These are phyloP conservation scores for Patella pellucida DNA, from an alignment of 2,888 invertebrate species.

Conservation along the genomic window DNA sequence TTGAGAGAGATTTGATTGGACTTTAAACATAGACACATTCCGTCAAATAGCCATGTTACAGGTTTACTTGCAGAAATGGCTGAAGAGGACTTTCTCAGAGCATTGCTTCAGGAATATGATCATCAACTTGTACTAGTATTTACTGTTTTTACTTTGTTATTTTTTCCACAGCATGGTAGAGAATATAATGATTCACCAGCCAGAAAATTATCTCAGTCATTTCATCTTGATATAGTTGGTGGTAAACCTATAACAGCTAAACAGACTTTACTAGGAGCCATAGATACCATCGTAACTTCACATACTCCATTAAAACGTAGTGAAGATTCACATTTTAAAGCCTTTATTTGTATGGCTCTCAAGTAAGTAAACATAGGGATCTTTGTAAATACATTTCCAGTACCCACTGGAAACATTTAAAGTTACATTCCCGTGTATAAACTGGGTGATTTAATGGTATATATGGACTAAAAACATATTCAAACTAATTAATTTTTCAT, in stretches of 20 bases:
- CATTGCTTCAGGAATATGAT: too few species aligned
- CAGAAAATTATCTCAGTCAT: constrained; percentile 92
- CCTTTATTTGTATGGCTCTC: constrained; percentile 94
- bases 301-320: constrained; percentile 94
- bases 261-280: constrained; percentile 88
- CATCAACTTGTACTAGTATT: neutral
- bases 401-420: too few species aligned
- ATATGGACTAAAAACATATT: too few species aligned
- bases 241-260: constrained; percentile 88
- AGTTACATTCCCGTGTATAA: too few species aligned
- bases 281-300: constrained; percentile 91
- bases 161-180: constrained; percentile 80
- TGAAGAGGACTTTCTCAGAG: neutral
- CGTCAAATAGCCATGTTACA: neutral
- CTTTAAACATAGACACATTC: too few species aligned
- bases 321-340: constrained; percentile 97
- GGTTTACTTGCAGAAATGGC: too few species aligned
- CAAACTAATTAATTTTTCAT: too few species aligned
- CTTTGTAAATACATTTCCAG: too few species aligned
- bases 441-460: too few species aligned
- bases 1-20: too few species aligned
- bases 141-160: neutral
- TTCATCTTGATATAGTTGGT: constrained; percentile 92
- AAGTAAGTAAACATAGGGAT: constrained; percentile 78
- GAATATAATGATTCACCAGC: constrained; percentile 96